Evolutionary conservation across 1,140 invertebrate genomes (phyloP), one percentile per base, ranked within the genome.

Genomic region (Drosophila pectinifera): DNA sequence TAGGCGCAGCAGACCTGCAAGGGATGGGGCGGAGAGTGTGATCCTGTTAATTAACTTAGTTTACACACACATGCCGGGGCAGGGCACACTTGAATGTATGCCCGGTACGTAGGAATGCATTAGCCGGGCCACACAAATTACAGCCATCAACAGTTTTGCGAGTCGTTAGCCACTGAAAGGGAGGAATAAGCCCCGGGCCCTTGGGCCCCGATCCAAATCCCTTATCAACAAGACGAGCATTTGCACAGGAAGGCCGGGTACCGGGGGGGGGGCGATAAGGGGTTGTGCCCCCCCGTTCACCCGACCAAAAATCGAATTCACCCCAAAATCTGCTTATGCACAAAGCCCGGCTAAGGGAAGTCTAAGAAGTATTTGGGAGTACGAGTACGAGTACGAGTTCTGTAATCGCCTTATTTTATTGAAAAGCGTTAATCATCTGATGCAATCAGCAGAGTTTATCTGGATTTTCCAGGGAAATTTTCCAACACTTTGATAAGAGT

Each of bases 1-100:
- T 80, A 97, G 94, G 90, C 97, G 94, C 57, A 98, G 93, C 56
- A 98, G 93, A 83, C 98, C 98, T 98, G 92, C 80, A 72, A 41
- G 34, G 26, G 26, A 38, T 42, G 48, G 34, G 8, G 8, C 3
- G 10, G 1, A 7, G 24, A 62, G 45, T 59, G 48, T 67, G 64
- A 76, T 64, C 55, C 57, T 68, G 72, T 88, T 88, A 83, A 88
- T 86, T 82, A 88, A 80, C 75, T 65, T 59, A 43, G 49, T 54
- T 68, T 75, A 26, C 39, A 31, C 51, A 43, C 26, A 22, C 49
- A 28, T 38, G 39, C 24, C 14, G 41, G 13, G 1, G 16, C 4
- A 10, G 7, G 22, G 31, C 8, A 31, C 36, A 20, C 18, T 43
- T 8, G n/a, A 4, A 28, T 18, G 46, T 28, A 3, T 18, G 10